phyloP scores from a whole-genome alignment of 2,888 invertebrate species.

The Perizoma affinitatum region DNA sequence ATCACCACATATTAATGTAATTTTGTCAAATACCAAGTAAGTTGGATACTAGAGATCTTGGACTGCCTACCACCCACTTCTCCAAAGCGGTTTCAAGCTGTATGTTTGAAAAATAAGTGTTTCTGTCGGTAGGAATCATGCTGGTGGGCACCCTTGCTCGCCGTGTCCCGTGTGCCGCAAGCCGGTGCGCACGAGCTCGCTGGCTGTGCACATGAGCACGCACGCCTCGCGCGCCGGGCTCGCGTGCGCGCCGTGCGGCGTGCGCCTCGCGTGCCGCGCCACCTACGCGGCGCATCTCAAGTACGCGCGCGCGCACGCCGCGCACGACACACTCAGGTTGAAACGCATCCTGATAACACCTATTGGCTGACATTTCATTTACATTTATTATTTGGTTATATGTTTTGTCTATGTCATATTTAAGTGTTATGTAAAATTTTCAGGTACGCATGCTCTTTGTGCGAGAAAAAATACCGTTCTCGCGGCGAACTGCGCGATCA shows the following conservation, averaged over 20 bases:
- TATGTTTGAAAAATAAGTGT: not conserved
- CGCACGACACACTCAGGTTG: conserved; percentile 31
- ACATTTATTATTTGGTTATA: too few species aligned
- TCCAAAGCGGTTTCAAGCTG: too few species aligned
- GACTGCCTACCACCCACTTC: too few species aligned
- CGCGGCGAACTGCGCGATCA: conserved; percentile 63
- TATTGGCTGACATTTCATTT: too few species aligned
- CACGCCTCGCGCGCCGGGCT: conserved; percentile 48
- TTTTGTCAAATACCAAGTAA: too few species aligned
- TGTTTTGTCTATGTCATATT: too few species aligned
- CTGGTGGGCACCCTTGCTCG: conserved; percentile 47
- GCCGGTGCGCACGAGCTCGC: conserved; percentile 53
- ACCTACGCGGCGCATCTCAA: conserved; percentile 68
- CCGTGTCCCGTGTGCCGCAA: conserved; percentile 60
- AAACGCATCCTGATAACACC: too few species aligned
- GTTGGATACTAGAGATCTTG: too few species aligned
- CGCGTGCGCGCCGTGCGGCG: conserved; percentile 56
- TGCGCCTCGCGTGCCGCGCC: conserved; percentile 57
- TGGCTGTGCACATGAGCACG: conserved; percentile 50
- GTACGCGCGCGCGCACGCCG: conserved; percentile 58
- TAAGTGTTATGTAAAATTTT: too few species aligned
- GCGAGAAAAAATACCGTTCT: conserved; percentile 64
- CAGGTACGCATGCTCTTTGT: conserved; percentile 62
- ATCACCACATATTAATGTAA: too few species aligned
- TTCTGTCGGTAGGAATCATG: conserved; percentile 49